phyloP scores from a whole-genome alignment of 92 coral and sea anemone genomes.

The Desmophyllum pertusum region DNA sequence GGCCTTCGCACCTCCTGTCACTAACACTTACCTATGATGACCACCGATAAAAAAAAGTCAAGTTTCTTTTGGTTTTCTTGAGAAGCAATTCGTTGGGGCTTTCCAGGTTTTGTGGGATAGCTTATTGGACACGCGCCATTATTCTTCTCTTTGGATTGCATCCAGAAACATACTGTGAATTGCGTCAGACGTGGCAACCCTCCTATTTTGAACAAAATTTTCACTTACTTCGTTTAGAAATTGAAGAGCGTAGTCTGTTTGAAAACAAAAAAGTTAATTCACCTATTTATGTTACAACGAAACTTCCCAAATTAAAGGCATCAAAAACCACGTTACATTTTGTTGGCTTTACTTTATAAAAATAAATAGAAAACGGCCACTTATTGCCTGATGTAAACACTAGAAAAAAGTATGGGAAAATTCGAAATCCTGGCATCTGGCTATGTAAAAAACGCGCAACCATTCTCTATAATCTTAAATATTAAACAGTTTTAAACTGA shows the following conservation, averaged over 20 bases:
- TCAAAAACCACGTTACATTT: too few relatives aligned
- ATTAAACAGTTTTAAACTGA: too few relatives aligned
- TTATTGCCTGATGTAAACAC: too few relatives aligned
- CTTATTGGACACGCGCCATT: conserved; percentile 25
- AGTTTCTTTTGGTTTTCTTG: conserved; percentile 1
- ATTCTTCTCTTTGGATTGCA: conserved; percentile 25
- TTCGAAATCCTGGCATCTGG: too few relatives aligned
- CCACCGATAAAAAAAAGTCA: neutral
- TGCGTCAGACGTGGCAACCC: conserved; percentile 21
- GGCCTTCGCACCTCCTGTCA: too few relatives aligned
- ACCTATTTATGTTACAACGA: neutral
- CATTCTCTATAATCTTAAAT: too few relatives aligned
- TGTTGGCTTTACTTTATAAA: too few relatives aligned
- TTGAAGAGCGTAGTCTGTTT: conserved; percentile 1
- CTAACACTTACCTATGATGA: neutral
- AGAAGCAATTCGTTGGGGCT: conserved; percentile 35
- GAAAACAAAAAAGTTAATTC: neutral
- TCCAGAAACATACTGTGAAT: conserved; percentile 53
- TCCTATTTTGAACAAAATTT: conserved; percentile 34
- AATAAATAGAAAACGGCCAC: too few relatives aligned
- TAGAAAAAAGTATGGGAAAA: too few relatives aligned
- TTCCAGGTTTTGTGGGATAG: conserved; percentile 13
- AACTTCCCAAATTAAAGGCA: too few relatives aligned
- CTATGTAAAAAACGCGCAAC: too few relatives aligned
- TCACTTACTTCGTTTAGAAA: conserved; percentile 8